Conservation (phyloP, 2,888 invertebrate species). For the Griposia aprilina region DNA sequence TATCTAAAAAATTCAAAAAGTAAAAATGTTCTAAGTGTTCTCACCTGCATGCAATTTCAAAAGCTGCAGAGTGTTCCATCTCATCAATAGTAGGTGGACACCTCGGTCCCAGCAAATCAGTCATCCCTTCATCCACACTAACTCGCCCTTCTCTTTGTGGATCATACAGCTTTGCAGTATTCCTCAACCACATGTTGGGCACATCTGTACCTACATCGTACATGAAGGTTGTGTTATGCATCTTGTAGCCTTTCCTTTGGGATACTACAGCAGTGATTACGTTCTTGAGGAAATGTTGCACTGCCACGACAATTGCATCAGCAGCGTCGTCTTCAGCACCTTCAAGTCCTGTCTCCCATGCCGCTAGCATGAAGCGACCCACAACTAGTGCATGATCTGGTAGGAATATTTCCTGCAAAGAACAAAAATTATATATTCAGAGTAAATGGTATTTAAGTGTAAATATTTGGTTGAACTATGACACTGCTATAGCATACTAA, state of each 20-base stretch:
- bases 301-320: conserved; percentile 95
- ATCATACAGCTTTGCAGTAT: conserved; percentile 92
- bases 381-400: conserved; percentile 96
- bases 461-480: neutral
- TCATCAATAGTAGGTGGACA: conserved; percentile 93
- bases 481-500: neutral
- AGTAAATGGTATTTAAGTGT: neutral
- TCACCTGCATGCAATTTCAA: conserved; percentile 93
- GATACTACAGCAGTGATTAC: conserved; percentile 94
- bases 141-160: conserved; percentile 91
- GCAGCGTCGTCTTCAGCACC: conserved; percentile 96
- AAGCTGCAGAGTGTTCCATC: conserved; percentile 94
- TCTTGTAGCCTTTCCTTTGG: conserved; percentile 95
- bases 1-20: too few species aligned
- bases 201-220: conserved; percentile 95
- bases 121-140: conserved; percentile 90
- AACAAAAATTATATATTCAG: neutral
- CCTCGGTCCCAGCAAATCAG: conserved; percentile 92
- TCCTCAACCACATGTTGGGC: conserved; percentile 95
- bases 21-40: neutral
- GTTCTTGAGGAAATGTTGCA: conserved; percentile 95
- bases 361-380: conserved; percentile 95
- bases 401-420: conserved; percentile 93
- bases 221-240: conserved; percentile 93
- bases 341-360: conserved; percentile 97